Percentiles rank a stretch among this genome's conserved stretches.
Evolutionary conservation across 2,888 invertebrate species (phyloP).

Genomic region (Eristalinus aeneus): DNA sequence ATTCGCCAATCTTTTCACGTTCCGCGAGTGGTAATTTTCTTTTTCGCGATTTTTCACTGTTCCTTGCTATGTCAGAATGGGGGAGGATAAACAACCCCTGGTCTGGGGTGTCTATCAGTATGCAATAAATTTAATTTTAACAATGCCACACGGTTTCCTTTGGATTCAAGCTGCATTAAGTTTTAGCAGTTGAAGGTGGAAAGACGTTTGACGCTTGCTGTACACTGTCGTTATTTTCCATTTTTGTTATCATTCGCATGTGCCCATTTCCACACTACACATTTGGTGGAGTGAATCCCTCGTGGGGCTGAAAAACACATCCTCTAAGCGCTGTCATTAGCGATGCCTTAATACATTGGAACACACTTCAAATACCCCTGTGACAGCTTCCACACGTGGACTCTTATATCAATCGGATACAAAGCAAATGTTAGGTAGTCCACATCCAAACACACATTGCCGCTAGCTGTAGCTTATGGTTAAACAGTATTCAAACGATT

Average conservation of each 20-base stretch:
- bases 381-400: constrained; percentile 20
- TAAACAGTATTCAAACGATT: constrained; percentile 35
- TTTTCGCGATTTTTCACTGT: constrained; percentile 32
- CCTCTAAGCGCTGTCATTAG: constrained; percentile 30
- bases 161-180: background rate
- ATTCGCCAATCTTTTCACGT: constrained; percentile 56
- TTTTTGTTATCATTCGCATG: constrained; percentile 25
- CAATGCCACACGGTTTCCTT: constrained; percentile 2
- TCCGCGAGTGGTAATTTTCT: constrained; percentile 52
- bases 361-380: constrained; percentile 5
- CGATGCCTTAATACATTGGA: constrained; percentile 11
- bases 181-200: background rate
- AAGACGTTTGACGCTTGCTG: constrained; percentile 6
- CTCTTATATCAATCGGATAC: constrained; percentile 50
- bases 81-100: background rate
- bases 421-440: constrained; percentile 8
- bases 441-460: background rate
- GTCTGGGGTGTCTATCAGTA: constrained; percentile 17
- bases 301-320: constrained; percentile 39
- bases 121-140: constrained; percentile 65
- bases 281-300: constrained; percentile 29
- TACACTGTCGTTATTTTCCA: constrained; percentile 40
- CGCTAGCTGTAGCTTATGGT: constrained; percentile 13
- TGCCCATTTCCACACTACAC: background rate
- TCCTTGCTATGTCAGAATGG: background rate